Base-by-base conservation (phyloP, 2,888 invertebrate species). In the Rhyacophila evoluta region DNA sequence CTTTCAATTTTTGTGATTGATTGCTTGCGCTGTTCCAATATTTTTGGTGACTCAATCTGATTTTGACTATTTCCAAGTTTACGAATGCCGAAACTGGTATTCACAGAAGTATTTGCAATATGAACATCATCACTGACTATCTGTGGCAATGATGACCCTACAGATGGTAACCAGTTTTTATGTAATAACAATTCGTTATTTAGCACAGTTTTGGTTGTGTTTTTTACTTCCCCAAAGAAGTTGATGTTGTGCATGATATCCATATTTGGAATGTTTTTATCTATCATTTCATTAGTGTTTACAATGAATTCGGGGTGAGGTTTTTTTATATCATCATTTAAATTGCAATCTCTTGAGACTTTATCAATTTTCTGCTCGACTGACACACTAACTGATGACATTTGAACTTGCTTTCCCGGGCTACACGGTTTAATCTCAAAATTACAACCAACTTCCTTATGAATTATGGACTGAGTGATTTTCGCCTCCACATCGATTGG, bases 351-450 rank as follows among this genome's bases (percentile, higher is more conserved):
- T 55, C 15, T 55, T n/a, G 36, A 37, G 1, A 12, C 84, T 85
- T 87, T 85, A 85, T 86, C 41, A 87, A 86, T 81, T 87, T 88
- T 77, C 84, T 85, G 72, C 25, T 37, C 72, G 27, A 33, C 72
- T 11, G 72, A 68, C 25, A 68, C 68, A 15, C 19, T 68, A 25
- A 33, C 25, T 25, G 55, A 55, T 55, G 55, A 55, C 83, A 77
- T 84, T 83, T 12, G 79, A 68, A 72, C 89, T 81, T 89, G 84
- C 87, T 89, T 88, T 86, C 88, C 87, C 74, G 90, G 90, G 84
- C 89, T 90, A 83, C 89, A 90, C 28, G 89, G 90, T 82, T 87
- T 89, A 80, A 90, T 89, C 86, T 90, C 90, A 86, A 89, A 90
- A 84, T 90, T 90, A 83, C 89, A 90, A 29, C 89, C 89, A 73